Percentiles rank a stretch among this genome's conserved stretches.
These are phyloP conservation scores for Oriolus oriolus DNA, from an alignment of 2,113 vertebrate genomes.

Conservation along the genomic window DNA sequence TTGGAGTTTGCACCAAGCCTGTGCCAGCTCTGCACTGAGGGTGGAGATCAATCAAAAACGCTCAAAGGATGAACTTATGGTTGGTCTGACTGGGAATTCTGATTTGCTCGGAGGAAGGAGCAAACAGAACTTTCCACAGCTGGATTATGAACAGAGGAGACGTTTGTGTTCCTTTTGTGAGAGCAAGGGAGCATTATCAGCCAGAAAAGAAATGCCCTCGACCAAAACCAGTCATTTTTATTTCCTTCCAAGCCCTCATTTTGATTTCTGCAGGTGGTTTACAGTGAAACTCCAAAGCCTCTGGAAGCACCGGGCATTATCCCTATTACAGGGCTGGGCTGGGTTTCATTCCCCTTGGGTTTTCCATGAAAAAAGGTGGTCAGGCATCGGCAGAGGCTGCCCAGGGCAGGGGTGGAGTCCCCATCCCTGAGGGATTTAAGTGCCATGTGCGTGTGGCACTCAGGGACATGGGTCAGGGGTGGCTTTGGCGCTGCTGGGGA, in stretches of 20 bases:
- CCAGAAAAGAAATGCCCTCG: neutral
- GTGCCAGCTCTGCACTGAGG: neutral
- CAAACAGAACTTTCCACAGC: neutral
- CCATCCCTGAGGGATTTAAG: neutral
- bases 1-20: neutral
- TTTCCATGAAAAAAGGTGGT: neutral
- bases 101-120: neutral
- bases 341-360: neutral
- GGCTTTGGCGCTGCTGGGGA: neutral
- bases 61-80: no score
- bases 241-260: neutral
- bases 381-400: neutral
- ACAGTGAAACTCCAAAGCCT: neutral
- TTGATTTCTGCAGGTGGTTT: neutral
- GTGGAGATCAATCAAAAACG: neutral
- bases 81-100: neutral
- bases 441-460: neutral
- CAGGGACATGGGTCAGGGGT: neutral
- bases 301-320: neutral
- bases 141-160: neutral
- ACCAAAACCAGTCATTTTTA: rapidly evolving
- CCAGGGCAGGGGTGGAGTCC: neutral
- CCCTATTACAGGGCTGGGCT: neutral
- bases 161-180: neutral
- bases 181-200: neutral